A percentile compares a stretch with the other conserved stretches of the same genome.
Evolutionary conservation across 92 coral and sea anemone genomes (phyloP).

Genomic region (Bergia puertoricense): DNA sequence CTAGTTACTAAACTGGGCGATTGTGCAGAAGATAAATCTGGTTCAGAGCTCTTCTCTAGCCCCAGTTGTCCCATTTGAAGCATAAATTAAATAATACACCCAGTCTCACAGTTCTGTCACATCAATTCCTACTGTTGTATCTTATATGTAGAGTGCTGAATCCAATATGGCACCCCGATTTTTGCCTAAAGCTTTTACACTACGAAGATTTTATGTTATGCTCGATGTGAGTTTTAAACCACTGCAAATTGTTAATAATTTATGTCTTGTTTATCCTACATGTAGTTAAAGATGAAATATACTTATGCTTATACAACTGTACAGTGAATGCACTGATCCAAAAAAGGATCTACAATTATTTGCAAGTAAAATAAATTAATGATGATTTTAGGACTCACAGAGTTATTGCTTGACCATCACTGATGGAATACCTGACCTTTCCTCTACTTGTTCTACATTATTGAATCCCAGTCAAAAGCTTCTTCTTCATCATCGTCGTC

Average conservation of each 20-base stretch:
- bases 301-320: constrained; percentile 2
- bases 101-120: not conserved
- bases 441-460: constrained; percentile 56
- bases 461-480: constrained; percentile 97
- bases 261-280: not conserved
- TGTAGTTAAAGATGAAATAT: not conserved
- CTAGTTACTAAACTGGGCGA: too few relatives aligned
- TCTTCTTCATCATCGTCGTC: constrained; percentile 97
- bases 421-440: constrained; percentile 4
- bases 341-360: constrained; percentile 2
- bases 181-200: not conserved
- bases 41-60: too few relatives aligned
- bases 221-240: not conserved
- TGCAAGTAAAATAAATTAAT: constrained; percentile 39
- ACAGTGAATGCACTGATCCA: constrained; percentile 14
- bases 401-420: constrained; percentile 11
- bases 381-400: constrained; percentile 26
- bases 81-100: too few relatives aligned
- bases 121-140: too few relatives aligned
- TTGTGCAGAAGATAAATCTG: too few relatives aligned
- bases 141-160: not conserved
- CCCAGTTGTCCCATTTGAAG: too few relatives aligned
- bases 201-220: not conserved
- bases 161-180: not conserved
- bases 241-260: not conserved